Conservation (phyloP, 35 echinoderm and acorn worm species). For the Chiridota heheva region DNA sequence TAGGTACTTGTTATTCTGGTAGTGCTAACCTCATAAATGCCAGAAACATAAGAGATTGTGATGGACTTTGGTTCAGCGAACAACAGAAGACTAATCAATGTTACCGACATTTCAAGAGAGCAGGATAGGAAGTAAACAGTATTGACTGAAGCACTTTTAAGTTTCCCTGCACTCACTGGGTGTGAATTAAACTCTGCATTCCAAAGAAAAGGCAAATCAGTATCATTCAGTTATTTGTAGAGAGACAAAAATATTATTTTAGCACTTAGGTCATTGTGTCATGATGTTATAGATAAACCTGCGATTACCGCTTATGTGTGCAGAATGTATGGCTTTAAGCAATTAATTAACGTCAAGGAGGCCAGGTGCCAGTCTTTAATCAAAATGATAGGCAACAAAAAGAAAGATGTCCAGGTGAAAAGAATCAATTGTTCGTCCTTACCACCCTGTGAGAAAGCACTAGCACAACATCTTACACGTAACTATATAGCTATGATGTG, state of each 20-base stretch:
- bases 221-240: slow-evolving; percentile 44
- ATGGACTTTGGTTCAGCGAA: slow-evolving; percentile 58
- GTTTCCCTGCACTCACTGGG: slow-evolving; percentile 57
- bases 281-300: neutral
- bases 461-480: neutral
- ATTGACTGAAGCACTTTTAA: slow-evolving; percentile 43
- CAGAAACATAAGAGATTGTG: slow-evolving; percentile 16
- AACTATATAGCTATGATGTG: too few species aligned
- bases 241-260: neutral
- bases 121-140: slow-evolving; percentile 33
- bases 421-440: slow-evolving; percentile 49
- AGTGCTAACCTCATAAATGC: too few species aligned
- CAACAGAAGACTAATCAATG: slow-evolving; percentile 49
- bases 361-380: slow-evolving; percentile 38
- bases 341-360: slow-evolving; percentile 25
- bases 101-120: slow-evolving; percentile 41
- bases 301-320: neutral
- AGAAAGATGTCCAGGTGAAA: slow-evolving; percentile 19
- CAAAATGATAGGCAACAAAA: slow-evolving; percentile 3
- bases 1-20: too few species aligned
- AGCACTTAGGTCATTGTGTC: slow-evolving; percentile 26
- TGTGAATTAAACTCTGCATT: slow-evolving; percentile 63
- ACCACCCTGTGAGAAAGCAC: slow-evolving; percentile 40
- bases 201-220: slow-evolving; percentile 49
- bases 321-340: slow-evolving; percentile 43